Evolutionary conservation across 2,113 vertebrate genomes (phyloP).

Genomic region (Macaca mulatta): DNA sequence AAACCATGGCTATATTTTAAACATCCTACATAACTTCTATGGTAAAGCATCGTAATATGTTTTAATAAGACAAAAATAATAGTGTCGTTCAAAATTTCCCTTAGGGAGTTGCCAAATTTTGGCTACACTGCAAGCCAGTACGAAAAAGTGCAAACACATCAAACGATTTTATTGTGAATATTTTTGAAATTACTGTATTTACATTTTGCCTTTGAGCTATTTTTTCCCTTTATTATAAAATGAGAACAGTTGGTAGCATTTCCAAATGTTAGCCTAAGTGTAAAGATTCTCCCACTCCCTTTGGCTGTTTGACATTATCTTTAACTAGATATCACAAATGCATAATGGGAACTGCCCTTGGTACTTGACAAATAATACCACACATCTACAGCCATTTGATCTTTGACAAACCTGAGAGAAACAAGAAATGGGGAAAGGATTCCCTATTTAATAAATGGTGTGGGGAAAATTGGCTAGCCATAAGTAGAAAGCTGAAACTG

Average conservation of each 20-base stretch:
- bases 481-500: no score
- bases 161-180: slow-evolving; percentile 39
- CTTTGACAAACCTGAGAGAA: no score
- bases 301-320: slow-evolving; percentile 52
- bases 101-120: not conserved
- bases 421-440: no score
- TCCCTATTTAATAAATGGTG: no score
- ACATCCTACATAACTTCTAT: not conserved
- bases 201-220: slow-evolving; percentile 10
- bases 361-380: slow-evolving; percentile 26
- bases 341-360: slow-evolving; percentile 59
- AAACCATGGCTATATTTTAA: not conserved
- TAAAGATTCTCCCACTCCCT: not conserved
- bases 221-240: slow-evolving; percentile 40
- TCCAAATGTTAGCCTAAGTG: slow-evolving; percentile 12
- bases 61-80: slow-evolving; percentile 25
- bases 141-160: slow-evolving; percentile 7
- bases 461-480: no score
- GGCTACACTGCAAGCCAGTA: not conserved
- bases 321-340: slow-evolving; percentile 34
- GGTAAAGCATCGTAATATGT: not conserved
- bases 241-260: not conserved
- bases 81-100: not conserved
- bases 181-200: slow-evolving; percentile 44
- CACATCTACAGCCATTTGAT: no score